Evolutionary conservation across 1,140 invertebrate genomes (phyloP), one percentile per base, ranked within the genome.

Genomic region (Idris sp.): DNA sequence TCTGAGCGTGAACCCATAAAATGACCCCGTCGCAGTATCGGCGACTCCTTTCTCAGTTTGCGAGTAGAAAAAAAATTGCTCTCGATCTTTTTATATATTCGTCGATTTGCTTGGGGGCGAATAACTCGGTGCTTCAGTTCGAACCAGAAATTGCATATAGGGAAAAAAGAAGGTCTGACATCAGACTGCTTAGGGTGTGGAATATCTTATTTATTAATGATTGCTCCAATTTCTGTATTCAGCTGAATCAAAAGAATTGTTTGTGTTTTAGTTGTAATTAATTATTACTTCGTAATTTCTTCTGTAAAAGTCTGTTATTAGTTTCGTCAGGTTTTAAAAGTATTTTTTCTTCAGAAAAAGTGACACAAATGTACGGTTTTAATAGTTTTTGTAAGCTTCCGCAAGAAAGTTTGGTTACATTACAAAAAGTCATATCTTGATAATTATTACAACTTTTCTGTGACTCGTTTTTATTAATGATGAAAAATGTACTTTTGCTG

Each of bases 1-100:
- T 68, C 76, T 74, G 74, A 81, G 84, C 76, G 81, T 84, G 84
- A 85, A 77, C 81, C 81, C 83, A 85, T 87, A 85, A 87, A 87
- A 78, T 86, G 81, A 85, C 84, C 84, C 75, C 59, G 67, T 68
- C 65, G 69, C 56, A 61, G 74, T 76, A 68, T 76, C 69, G 59
- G 59, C 56, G 74, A 69, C 68, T 71, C 59, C 72, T 56, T 54
- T 69, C 9, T 48, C 26, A 25, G 28, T 30, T 6, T 11, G 56
- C 56, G n/a, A n/a, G n/a, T 19, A 43, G 28, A 44, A 76, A 82
- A 84, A 87, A 87, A 86, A 86, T 86, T 86, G 83, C 83, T 86
- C 81, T 81, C 71, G 26, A 67, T 74, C 72, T 83, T 87, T n/a
- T n/a, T 86, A 85, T 84, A 86, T 72, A 86, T 86, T 84, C 83